Percentiles rank a stretch among this genome's conserved stretches.
Evolutionary conservation across 2,113 vertebrate species (phyloP).

Genomic region (Nycticryphes semicollaris): DNA sequence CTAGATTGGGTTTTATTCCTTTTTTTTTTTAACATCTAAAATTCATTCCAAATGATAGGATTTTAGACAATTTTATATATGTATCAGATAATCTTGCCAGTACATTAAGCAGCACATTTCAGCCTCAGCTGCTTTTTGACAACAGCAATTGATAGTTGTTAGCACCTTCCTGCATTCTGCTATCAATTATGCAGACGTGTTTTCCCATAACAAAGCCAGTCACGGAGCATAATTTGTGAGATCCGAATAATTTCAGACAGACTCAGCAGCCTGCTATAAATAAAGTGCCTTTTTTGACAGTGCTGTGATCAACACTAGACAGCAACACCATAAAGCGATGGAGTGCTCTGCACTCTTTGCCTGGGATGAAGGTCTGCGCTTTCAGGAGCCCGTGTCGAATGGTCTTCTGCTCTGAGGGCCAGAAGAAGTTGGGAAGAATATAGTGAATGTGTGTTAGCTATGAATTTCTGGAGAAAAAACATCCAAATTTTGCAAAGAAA

Average conservation of each 20-base stretch:
- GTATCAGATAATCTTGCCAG: background rate
- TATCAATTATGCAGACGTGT: constrained; percentile 18
- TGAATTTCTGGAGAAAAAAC: background rate
- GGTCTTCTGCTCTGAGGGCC: background rate
- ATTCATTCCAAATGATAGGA: background rate
- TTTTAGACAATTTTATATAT: background rate
- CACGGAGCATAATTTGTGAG: constrained; percentile 11
- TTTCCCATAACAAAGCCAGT: constrained; percentile 43
- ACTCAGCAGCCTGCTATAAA: constrained; percentile 39
- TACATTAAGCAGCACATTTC: constrained; percentile 15
- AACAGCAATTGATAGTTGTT: constrained; percentile 38
- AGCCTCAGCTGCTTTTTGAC: constrained; percentile 6
- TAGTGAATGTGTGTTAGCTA: background rate
- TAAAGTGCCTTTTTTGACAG: constrained; percentile 26
- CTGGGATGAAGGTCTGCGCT: background rate
- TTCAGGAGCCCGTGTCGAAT: background rate
- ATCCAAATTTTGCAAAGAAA: no score
- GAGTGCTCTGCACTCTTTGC: background rate
- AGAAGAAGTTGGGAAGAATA: background rate
- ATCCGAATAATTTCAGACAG: constrained; percentile 26
- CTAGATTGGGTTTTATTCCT: background rate
- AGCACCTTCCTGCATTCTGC: constrained; percentile 34
- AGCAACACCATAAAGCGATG: background rate
- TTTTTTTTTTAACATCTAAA: background rate
- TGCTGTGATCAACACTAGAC: background rate